A percentile compares a stretch with the other conserved stretches of the same genome.
Conservation (phyloP, 2,888 invertebrate species). For the Melipona bicolor region DNA sequence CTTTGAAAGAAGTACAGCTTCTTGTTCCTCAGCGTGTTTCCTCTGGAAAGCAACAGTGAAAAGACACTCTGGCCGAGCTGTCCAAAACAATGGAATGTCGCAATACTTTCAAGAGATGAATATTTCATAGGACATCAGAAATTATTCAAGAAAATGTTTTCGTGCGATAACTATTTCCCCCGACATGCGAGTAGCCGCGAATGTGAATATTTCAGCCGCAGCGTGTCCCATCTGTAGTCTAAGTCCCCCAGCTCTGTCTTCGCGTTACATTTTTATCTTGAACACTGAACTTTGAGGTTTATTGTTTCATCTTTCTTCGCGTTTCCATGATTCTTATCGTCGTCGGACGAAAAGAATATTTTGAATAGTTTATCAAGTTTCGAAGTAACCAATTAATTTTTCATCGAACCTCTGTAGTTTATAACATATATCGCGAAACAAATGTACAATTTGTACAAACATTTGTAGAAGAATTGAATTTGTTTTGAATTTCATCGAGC, state of each 20-base stretch:
- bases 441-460: neutral
- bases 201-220: neutral
- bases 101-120: neutral
- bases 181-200: neutral
- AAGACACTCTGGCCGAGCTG: neutral
- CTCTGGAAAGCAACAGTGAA: neutral
- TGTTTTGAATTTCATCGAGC: too few species aligned
- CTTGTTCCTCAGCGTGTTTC: too few species aligned
- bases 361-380: too few species aligned
- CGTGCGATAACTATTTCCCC: neutral
- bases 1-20: neutral
- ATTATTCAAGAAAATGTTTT: neutral
- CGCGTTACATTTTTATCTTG: neutral
- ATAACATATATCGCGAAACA: too few species aligned
- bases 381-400: neutral
- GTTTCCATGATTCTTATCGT: too few species aligned
- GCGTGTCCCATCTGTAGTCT: neutral
- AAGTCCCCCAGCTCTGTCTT: neutral
- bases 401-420: neutral
- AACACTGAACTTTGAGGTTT: too few species aligned
- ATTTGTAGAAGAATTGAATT: neutral
- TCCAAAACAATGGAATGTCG: neutral
- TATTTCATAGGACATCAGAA: neutral
- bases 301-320: too few species aligned
- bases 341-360: too few species aligned